These are phyloP conservation scores for Hypomecis punctinalis DNA, from an alignment of 2,888 invertebrate genomes.

Conservation along the genomic window DNA sequence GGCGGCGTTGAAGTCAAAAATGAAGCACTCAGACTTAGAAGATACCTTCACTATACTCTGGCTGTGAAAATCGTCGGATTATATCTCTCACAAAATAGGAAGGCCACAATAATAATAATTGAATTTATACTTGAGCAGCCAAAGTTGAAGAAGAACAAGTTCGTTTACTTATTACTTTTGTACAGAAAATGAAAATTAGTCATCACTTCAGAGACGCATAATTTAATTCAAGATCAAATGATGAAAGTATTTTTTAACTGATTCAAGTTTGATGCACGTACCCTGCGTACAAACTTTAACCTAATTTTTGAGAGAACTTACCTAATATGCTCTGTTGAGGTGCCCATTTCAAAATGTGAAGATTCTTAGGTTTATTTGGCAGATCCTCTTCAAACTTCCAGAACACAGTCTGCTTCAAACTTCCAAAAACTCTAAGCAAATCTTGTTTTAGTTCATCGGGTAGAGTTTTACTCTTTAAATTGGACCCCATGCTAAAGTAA, in stretches of 20 bases:
- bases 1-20: too few species aligned
- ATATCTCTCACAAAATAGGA: too few species aligned
- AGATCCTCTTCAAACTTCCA: slow-evolving; percentile 76
- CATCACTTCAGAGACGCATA: too few species aligned
- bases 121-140: too few species aligned
- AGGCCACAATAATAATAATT: too few species aligned
- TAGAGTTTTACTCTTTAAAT: slow-evolving; percentile 63
- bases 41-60: too few species aligned
- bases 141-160: too few species aligned
- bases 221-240: too few species aligned
- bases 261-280: neutral
- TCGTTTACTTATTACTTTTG: too few species aligned
- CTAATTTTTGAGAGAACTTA: slow-evolving; percentile 33
- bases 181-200: too few species aligned
- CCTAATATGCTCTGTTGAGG: slow-evolving; percentile 63
- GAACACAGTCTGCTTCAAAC: slow-evolving; percentile 75
- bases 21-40: too few species aligned
- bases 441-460: slow-evolving; percentile 57
- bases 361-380: slow-evolving; percentile 66
- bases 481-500: slow-evolving; percentile 81
- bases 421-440: slow-evolving; percentile 67
- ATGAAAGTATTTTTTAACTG: neutral
- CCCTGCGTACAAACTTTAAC: neutral
- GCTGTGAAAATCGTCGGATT: too few species aligned
- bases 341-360: slow-evolving; percentile 72